Evolutionary conservation across 2,113 vertebrate species (phyloP).

Genomic region (Campylorhamphus procurvoides): DNA sequence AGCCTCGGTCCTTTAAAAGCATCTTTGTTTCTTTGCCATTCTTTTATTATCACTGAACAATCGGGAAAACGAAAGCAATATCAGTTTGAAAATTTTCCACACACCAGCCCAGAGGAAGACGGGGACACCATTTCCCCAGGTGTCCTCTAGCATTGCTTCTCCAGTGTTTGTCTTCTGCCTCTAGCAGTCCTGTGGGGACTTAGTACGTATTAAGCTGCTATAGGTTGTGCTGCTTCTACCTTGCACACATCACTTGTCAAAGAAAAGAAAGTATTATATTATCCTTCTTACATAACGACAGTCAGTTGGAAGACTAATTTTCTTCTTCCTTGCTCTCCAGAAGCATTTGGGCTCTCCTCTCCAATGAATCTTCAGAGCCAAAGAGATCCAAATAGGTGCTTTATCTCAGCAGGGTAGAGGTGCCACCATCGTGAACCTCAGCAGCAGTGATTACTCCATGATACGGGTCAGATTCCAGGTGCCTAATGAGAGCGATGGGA

Average conservation of each 20-base stretch:
- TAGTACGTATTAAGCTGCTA: background rate
- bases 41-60: background rate
- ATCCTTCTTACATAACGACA: slow-evolving; percentile 4
- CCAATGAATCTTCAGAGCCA: slow-evolving; percentile 29
- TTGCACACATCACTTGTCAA: background rate
- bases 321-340: background rate
- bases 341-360: slow-evolving; percentile 36
- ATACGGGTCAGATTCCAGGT: slow-evolving; percentile 21
- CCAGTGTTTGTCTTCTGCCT: background rate
- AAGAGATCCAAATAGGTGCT: slow-evolving; percentile 35
- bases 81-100: background rate
- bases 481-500: slow-evolving; percentile 32
- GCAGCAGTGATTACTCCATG: background rate
- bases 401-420: slow-evolving; percentile 35
- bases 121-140: background rate
- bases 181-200: background rate
- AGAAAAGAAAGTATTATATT: slow-evolving; percentile 26
- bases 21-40: background rate
- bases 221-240: background rate
- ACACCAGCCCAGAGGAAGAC: background rate
- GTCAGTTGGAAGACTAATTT: slow-evolving; percentile 24
- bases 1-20: background rate
- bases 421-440: background rate
- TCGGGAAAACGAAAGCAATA: background rate
- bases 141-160: background rate